Evolutionary conservation across 2,113 vertebrate genomes (phyloP), one percentile per base, ranked within the genome.

Genomic region (Silurus asotus): DNA sequence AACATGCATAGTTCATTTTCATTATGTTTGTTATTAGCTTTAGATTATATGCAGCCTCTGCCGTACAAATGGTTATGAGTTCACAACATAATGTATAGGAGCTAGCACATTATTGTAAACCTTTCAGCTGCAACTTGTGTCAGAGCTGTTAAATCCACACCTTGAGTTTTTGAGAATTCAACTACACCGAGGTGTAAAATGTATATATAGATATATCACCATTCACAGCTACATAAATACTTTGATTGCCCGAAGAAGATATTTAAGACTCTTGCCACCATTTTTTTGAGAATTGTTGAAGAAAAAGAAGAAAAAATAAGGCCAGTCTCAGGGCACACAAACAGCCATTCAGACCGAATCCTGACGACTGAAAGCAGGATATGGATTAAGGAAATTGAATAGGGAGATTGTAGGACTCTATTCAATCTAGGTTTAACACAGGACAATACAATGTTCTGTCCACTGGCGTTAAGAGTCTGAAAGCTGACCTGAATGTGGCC

Each of bases 401-500:
- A 64, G 75, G 61, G 61, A 67, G 86, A 86, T 79, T 87, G 48
- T 49, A 81, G 78, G 59, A 56, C 58, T 72, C 48, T 75, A 65
- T 82, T 84, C 25, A 84, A 87, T 84, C 65, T 55, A 56, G 65
- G n/a, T 61, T 84, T 55, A 84, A 87, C 78, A 74, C 23, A 84
- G 14, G 69, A 45, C 82, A 89, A 69, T 70, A 72, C 51, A 85
- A 85, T 23, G 37, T 83, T 56, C 67, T 82, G 84, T 86, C 75
- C 78, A 77, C 78, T 51, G 83, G 67, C 13, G 62, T 82, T 87
- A 59, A 82, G 83, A 69, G 67, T 82, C 84, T 75, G 61, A 82
- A 89, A 84, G 85, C 85, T 84, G 82, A 87, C 85, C 78, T 23
- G 81, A 88, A 84, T 76, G 56, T 49, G 20, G 69, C 23, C 72